Conservation (phyloP, 2,113 vertebrate species). For the Cettia cetti region DNA sequence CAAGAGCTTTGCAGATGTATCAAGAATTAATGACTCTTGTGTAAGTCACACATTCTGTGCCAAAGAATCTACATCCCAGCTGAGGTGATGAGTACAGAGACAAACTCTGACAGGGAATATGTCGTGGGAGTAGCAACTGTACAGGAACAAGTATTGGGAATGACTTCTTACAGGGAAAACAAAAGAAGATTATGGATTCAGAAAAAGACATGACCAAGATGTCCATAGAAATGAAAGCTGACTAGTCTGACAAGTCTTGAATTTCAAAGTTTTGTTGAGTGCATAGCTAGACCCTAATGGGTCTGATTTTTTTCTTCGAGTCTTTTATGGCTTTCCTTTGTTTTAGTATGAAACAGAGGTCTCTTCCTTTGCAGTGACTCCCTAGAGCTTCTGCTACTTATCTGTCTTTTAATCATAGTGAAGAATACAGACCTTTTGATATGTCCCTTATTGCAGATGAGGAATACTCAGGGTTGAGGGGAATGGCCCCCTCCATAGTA, state of each 20-base stretch:
- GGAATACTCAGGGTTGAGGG: not conserved
- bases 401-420: not conserved
- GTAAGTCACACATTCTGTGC: not conserved
- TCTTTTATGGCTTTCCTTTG: not conserved
- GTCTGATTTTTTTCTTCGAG: not conserved
- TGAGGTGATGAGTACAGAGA: slow-evolving; percentile 13
- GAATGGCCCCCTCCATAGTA: not conserved
- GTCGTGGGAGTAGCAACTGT: slow-evolving; percentile 24
- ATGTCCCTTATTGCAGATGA: not conserved
- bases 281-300: not conserved
- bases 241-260: slow-evolving; percentile 8
- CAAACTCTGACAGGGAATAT: slow-evolving; percentile 25
- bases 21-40: slow-evolving; percentile 47
- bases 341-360: not conserved
- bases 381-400: not conserved
- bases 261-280: slow-evolving; percentile 24
- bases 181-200: slow-evolving; percentile 11
- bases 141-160: slow-evolving; percentile 40
- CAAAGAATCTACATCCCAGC: slow-evolving; percentile 12
- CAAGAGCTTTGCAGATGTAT: slow-evolving; percentile 16
- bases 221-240: slow-evolving; percentile 30
- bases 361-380: not conserved
- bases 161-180: slow-evolving; percentile 49
- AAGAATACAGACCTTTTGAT: slow-evolving; percentile 16
- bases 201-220: slow-evolving; percentile 26